Percentiles rank a stretch among this genome's conserved stretches.
Conservation (phyloP, 2,888 invertebrate species). For the Clepsis dumicolana region DNA sequence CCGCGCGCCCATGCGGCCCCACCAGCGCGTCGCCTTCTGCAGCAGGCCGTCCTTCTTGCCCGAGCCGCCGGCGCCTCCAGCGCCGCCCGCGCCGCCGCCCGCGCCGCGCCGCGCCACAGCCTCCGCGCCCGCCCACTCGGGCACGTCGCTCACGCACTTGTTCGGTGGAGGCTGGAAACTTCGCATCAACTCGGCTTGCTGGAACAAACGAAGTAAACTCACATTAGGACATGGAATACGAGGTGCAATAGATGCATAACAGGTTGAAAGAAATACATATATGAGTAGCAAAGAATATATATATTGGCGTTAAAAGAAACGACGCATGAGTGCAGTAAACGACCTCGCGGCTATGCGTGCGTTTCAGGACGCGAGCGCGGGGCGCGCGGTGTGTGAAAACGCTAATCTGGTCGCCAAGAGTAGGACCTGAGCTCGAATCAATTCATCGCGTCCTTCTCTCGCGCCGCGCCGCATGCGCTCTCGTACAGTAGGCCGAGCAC, state of each 20-base stretch:
- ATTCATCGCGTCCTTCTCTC: no score
- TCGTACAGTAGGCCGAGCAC: no score
- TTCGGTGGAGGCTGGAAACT: conserved; percentile 89
- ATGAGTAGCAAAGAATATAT: no score
- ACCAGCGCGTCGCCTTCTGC: conserved; percentile 84
- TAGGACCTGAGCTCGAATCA: no score
- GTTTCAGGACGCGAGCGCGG: no score
- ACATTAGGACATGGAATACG: not conserved
- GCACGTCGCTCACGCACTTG: conserved; percentile 89
- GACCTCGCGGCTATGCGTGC: no score
- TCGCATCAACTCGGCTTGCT: conserved; percentile 90
- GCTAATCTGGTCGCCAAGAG: no score
- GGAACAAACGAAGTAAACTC: conserved; percentile 51
- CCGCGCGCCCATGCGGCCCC: conserved; percentile 82
- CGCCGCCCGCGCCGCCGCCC: conserved; percentile 53
- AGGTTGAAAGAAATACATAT: no score
- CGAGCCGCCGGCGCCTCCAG: conserved; percentile 44
- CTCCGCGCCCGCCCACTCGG: conserved; percentile 81
- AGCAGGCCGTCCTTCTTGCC: conserved; percentile 82
- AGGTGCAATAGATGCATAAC: not conserved
- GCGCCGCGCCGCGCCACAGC: conserved; percentile 53
- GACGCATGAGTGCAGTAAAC: no score
- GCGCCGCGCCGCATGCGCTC: no score
- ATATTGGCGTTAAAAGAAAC: no score
- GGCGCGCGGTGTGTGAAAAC: no score